Base-by-base conservation (phyloP, 2,888 invertebrate genomes). In the Axea sp. region DNA sequence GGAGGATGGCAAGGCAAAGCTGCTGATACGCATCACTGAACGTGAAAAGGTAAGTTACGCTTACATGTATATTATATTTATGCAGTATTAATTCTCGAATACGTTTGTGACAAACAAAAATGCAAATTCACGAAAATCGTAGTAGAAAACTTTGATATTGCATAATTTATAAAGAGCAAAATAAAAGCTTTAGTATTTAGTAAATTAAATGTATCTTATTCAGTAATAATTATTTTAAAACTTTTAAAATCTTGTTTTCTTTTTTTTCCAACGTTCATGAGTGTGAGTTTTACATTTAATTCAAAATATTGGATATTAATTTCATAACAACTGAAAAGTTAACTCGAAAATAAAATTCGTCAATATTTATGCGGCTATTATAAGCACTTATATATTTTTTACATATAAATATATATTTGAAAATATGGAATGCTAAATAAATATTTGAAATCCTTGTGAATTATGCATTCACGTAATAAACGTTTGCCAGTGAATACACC, bases 11-110 rank as follows among this genome's bases (percentile, higher is more conserved):
- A 90, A 95, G 51, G 93, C 96, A 6, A 91, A 95, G 73, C 92
- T 96, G 80, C 93, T 94, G 74, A 92, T 96, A 19, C 90, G 94
- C 81, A 91, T 97, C 51, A 95, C 95, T 17, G 95, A 95, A 88
- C 90, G 94, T 76, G 93, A 95, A 88, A 94, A 95, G 92, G 96
- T 95, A 78, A 83, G 80, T 75, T 57, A 15, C 55, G 22, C 15
- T 49, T 31, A 57, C 15, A 39, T 59, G 12, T 45, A 45, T 60
- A 60, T 30, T 37, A 53, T 51, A 68, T 28, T 47, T 45, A 49
- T 43, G 26, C 8, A 28, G 9, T 30, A 51, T 43, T 67, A 55
- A 55, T 35, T 45, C 8, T 9, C 43, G 14, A 53, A 15, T 24
- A 19, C 33, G 5, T 24, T 47, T 39, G n/a, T 17, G 4, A 49